A percentile compares a stretch with the other conserved stretches of the same genome.
Evolutionary conservation across 1,140 invertebrate species (phyloP).

Genomic region (Dendroctonus ponderosae): DNA sequence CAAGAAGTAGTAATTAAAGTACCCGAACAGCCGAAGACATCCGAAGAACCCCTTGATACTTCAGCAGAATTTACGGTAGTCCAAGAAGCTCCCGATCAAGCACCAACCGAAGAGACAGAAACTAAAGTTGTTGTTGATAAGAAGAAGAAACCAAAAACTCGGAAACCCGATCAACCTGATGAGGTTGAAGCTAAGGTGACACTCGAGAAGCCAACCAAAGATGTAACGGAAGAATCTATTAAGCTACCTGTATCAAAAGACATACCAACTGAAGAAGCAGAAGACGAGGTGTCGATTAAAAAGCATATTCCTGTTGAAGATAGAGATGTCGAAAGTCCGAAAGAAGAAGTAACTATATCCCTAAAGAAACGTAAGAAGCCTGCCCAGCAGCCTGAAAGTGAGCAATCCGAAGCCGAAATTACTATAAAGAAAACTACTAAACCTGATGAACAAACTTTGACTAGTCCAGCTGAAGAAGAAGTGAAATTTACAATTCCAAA

Average conservation of each 20-base stretch:
- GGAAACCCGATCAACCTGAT: slow-evolving; percentile 25
- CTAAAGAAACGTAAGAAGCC: slow-evolving; percentile 14
- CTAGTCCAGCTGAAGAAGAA: slow-evolving; percentile 53
- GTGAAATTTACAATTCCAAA: slow-evolving; percentile 20
- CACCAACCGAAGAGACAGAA: slow-evolving; percentile 26
- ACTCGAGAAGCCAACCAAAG: not conserved
- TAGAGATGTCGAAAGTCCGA: not conserved
- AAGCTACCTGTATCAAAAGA: too few species aligned
- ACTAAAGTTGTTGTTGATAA: slow-evolving; percentile 31
- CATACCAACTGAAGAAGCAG: slow-evolving; percentile 17
- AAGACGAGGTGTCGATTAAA: slow-evolving; percentile 44
- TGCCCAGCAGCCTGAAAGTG: not conserved
- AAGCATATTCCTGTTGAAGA: slow-evolving; percentile 49
- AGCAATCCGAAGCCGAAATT: slow-evolving; percentile 64
- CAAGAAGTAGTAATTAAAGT: slow-evolving; percentile 25
- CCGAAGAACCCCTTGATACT: slow-evolving; percentile 24
- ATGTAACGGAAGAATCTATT: too few species aligned
- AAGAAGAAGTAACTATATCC: slow-evolving; percentile 29
- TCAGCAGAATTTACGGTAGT: slow-evolving; percentile 58
- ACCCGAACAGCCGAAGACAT: slow-evolving; percentile 5
- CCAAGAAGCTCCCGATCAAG: slow-evolving; percentile 37
- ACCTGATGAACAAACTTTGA: too few species aligned
- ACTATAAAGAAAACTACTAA: slow-evolving; percentile 56
- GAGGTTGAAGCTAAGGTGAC: slow-evolving; percentile 19
- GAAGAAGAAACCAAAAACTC: slow-evolving; percentile 40